Conservation (phyloP, 2,888 invertebrate species). For the Cantharis rustica region DNA sequence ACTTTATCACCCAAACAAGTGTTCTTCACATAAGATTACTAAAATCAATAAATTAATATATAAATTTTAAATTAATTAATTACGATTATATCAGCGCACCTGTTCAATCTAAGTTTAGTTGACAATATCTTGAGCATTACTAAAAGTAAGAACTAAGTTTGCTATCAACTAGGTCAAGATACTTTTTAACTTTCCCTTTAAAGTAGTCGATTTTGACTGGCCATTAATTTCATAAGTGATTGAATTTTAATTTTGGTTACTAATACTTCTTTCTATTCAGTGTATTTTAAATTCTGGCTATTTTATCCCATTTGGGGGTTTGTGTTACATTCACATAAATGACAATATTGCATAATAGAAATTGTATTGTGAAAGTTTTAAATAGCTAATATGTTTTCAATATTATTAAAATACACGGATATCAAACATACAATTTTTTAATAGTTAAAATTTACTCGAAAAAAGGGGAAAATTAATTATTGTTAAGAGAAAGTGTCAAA, state of each 20-base stretch:
- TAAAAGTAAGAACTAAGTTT: conserved; percentile 25
- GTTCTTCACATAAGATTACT: background rate
- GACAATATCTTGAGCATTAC: conserved; percentile 6
- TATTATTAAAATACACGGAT: background rate
- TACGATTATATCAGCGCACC: background rate
- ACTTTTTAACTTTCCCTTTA: conserved; percentile 25
- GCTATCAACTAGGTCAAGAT: conserved; percentile 25
- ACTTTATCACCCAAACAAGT: background rate
- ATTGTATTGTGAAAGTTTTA: background rate
- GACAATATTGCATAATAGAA: background rate
- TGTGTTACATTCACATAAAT: background rate
- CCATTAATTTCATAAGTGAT: conserved; percentile 5
- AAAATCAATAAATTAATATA: background rate
- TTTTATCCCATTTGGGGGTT: background rate
- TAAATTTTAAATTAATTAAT: background rate
- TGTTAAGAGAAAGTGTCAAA: too few species aligned
- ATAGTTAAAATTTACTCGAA: too few species aligned
- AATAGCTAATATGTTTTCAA: background rate
- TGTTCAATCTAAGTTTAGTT: background rate
- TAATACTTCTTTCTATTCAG: background rate
- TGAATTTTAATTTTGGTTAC: background rate
- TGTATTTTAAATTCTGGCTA: background rate
- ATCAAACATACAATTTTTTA: background rate
- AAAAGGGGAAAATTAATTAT: too few species aligned
- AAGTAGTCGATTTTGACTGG: conserved; percentile 12